Percentiles rank a stretch among this genome's conserved stretches.
Evolutionary conservation across 1,140 invertebrate species (phyloP).

Genomic region (Olivierus martensii): DNA sequence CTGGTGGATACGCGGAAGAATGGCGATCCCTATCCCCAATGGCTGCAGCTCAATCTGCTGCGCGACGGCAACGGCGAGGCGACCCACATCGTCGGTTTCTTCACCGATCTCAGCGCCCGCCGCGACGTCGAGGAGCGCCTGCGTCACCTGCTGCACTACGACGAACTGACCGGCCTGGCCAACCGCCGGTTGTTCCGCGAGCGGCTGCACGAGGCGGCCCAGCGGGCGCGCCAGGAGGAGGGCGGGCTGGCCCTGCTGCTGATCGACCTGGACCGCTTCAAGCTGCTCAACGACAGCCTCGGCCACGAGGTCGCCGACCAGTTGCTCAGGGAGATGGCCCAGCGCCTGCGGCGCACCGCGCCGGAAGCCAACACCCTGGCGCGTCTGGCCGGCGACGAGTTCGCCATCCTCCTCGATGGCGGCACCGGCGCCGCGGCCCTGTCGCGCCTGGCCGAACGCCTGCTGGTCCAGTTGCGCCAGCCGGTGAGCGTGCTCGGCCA

Average conservation of each 20-base stretch:
- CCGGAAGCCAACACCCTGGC: neutral
- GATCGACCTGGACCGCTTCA: slow-evolving; percentile 20
- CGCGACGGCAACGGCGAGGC: too few relatives aligned
- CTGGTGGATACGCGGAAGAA: too few relatives aligned
- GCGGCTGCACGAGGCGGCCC: neutral
- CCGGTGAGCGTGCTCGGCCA: slow-evolving; percentile 1
- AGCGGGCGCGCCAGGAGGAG: slow-evolving; percentile 5
- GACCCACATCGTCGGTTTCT: too few relatives aligned
- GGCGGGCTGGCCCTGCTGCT: slow-evolving; percentile 5
- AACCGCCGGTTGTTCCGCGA: neutral
- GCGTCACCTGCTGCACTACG: too few relatives aligned
- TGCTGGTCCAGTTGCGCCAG: too few relatives aligned
- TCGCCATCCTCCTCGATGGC: slow-evolving; percentile 5
- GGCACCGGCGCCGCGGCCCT: too few relatives aligned
- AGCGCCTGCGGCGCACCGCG: neutral
- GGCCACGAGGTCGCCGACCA: slow-evolving; percentile 18
- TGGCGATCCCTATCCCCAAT: too few relatives aligned
- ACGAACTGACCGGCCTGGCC: slow-evolving; percentile 14
- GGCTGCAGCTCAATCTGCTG: too few relatives aligned
- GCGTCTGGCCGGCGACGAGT: slow-evolving; percentile 16
- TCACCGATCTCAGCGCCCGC: too few relatives aligned
- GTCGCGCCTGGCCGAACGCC: too few relatives aligned
- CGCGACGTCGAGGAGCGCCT: too few relatives aligned
- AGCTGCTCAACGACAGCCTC: slow-evolving; percentile 18
- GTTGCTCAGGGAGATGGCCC: slow-evolving; percentile 1